Evolutionary conservation across 2,113 vertebrate genomes (phyloP), one percentile per base, ranked within the genome.

Genomic region (Manacus vitellinus): DNA sequence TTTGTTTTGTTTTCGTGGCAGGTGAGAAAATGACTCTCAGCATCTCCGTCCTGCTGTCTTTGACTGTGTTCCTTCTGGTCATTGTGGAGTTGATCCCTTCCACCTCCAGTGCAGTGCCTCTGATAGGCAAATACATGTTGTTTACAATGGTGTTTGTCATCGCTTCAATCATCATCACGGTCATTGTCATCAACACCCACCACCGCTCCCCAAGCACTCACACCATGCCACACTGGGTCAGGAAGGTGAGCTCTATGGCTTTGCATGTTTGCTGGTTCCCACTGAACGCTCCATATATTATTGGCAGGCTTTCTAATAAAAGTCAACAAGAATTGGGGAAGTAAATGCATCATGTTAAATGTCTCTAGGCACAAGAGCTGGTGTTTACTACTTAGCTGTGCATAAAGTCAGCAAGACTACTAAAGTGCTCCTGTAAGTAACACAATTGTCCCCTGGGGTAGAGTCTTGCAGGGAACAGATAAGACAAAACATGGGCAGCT

Each of bases 141-240:
- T 99, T 99, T 88, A 99, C 99, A n/a, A 99, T 99, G 99, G 99
- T 99, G 79, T 99, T 99, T 1, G 99, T 99, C 97, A 99, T 99
- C 2, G 97, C 99, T 4, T 99, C 99, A 30, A 99, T 99, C 98
- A 99, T 99, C 96, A 99, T 99, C 98, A 99, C 99, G 0, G 99
- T 99, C 83, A 98, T 99, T 13, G 98, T 99, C 97, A 99, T 99
- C 98, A 99, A 99, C 97, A 99, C 98, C 1, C 99, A 99, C 92
- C 99, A 99, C 97, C 99, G 99, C 91, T 99, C 99, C 3, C 99
- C 99, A 55, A 99, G 99, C 98, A 99, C 99, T 5, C 99, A 99
- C 76, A 98, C 98, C 89, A 99, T 99, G 99, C 99, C 99, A 0
- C 85, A 87, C 39, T 99, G 99, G 99, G 99, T 99, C 94, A 98